Base-by-base conservation (phyloP, 1,140 invertebrate genomes). In the Trichogramma pretiosum region DNA sequence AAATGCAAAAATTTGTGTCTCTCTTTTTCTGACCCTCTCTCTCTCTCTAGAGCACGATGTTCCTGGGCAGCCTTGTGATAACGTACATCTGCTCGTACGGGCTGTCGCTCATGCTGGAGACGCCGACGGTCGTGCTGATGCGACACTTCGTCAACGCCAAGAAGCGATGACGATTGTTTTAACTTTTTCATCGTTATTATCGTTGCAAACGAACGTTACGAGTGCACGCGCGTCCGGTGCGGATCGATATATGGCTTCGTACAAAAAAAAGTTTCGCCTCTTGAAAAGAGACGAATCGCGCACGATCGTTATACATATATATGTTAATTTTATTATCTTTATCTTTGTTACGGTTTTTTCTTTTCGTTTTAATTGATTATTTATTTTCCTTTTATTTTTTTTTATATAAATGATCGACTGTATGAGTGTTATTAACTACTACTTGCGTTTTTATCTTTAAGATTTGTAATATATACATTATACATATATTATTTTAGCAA, bases 91-190 rank as follows among this genome's bases (percentile, higher is more conserved):
- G 57, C 39, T 53, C 66, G 5, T 62, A 62, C 5, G 34, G 39
- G 9, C 32, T 69, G 0, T 64, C 62, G 0, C 23, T 65, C 0
- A 60, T 63, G 58, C 10, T 65, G 18, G 68, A 72, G 53, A 59
- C 56, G 5, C 68, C 70, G 0, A 63, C 47, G n/a, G 56, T 64
- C 14, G 43, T 60, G 5, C 14, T 72, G 11, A 56, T 61, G 40
- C 55, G 56, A 39, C 16, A 53, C 7, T 18, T 62, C 3, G 35
- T 56, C 17, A 55, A 52, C 18, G 16, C 38, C 8, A 42, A 32
- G 43, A 55, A 50, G 10, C 41, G 33, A 56, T 52, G 38, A 55
- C 42, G 22, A n/a, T 28, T 37, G 18, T 37, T n/a, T 37, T 37
- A 37, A 2, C 3, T 17, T 37, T 37, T 18, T 11, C 18, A 3